These are phyloP conservation scores for Pseudopipra pipra DNA, from an alignment of 2,113 vertebrate genomes.

Conservation along the genomic window DNA sequence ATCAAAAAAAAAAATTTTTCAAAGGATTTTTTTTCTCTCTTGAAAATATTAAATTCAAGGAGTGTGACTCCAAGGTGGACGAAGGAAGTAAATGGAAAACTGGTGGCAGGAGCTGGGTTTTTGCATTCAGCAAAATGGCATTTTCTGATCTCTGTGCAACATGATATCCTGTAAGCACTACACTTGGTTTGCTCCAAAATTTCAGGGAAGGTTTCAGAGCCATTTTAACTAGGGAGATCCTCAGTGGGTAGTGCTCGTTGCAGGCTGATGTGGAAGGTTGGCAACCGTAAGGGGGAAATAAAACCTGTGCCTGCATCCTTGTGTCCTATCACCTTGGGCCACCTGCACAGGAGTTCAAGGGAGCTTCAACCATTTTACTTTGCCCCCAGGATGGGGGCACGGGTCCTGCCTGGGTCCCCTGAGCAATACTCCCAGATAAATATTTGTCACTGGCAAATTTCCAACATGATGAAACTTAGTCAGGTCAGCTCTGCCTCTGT, in stretches of 20 bases:
- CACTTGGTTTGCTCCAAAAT: not conserved
- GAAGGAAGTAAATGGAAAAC: not conserved
- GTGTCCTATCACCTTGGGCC: not conserved
- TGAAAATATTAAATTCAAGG: not conserved
- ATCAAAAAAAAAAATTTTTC: not conserved
- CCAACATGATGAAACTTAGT: not conserved
- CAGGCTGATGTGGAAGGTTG: not conserved
- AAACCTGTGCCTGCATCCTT: not conserved
- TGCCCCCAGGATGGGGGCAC: accelerated
- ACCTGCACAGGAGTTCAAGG: not conserved
- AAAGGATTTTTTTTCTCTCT: not conserved
- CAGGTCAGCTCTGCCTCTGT: not conserved
- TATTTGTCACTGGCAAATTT: not conserved
- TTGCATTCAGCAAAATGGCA: not conserved
- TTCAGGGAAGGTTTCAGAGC: not conserved
- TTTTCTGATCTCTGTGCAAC: not conserved
- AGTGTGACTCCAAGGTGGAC: not conserved
- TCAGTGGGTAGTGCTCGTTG: not conserved
- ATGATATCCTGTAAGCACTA: not conserved
- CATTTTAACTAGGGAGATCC: not conserved
- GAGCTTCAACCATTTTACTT: not conserved
- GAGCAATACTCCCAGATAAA: not conserved
- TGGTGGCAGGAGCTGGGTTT: not conserved
- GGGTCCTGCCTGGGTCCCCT: not conserved
- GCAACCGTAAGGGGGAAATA: not conserved